Percentiles rank a stretch among this genome's conserved stretches.
Conservation (phyloP, 2,797 vertebrate genomes). For the Eospalax fontanierii region DNA sequence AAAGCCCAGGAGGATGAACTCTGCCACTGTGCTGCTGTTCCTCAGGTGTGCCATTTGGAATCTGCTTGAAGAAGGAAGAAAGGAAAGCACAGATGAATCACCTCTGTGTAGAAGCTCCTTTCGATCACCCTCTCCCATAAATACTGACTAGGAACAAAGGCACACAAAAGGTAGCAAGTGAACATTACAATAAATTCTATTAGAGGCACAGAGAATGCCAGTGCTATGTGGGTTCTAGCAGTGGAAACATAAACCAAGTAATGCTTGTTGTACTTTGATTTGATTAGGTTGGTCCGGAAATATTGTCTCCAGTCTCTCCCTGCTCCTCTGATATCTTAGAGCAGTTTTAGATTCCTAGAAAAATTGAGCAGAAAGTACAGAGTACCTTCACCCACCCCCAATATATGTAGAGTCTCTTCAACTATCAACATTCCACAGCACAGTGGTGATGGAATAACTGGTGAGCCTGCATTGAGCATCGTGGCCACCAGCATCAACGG, state of each 20-base stretch:
- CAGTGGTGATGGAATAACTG: too few relatives aligned
- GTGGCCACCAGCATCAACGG: background rate
- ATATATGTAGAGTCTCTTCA: too few relatives aligned
- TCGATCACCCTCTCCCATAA: background rate
- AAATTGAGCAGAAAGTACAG: background rate
- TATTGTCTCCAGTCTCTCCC: background rate
- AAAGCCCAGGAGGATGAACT: conserved; percentile 63
- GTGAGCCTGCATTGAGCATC: background rate
- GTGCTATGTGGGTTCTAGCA: background rate
- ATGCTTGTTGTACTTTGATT: background rate
- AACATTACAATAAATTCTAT: background rate
- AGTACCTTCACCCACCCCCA: too few relatives aligned
- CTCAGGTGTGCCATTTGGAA: background rate
- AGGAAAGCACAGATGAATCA: background rate
- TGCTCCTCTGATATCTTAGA: background rate
- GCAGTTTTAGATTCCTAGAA: background rate
- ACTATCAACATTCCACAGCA: background rate
- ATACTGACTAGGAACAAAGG: background rate
- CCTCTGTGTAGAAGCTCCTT: background rate
- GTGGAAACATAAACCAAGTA: background rate
- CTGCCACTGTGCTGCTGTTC: conserved; percentile 11
- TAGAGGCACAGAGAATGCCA: background rate
- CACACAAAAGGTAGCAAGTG: background rate
- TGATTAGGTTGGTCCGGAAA: background rate
- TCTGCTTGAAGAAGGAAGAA: background rate